Percentiles rank a stretch among this genome's conserved stretches.
Evolutionary conservation across 2,797 vertebrate genomes (phyloP).

Genomic region (Onychomys arenicola): DNA sequence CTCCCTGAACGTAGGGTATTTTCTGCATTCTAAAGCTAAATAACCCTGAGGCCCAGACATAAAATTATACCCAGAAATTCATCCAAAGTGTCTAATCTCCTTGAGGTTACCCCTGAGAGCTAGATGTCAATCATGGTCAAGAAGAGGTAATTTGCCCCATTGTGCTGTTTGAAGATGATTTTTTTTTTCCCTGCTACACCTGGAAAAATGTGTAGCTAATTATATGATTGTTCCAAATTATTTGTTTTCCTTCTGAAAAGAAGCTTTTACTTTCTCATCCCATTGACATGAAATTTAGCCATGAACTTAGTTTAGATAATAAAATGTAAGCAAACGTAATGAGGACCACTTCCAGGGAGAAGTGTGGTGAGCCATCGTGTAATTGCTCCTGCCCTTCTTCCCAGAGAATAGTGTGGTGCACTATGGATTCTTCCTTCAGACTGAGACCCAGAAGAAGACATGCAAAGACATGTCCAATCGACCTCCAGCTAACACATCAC

Average conservation of each 20-base stretch:
- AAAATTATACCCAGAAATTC: slow-evolving; percentile 72
- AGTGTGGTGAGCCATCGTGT: not conserved
- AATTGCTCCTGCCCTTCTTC: not conserved
- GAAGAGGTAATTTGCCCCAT: slow-evolving; percentile 68
- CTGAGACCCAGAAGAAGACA: not conserved
- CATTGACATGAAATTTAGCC: slow-evolving; percentile 27
- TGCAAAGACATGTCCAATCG: not conserved
- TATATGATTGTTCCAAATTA: slow-evolving; percentile 64
- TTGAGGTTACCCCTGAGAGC: slow-evolving; percentile 45
- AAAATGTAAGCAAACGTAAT: not conserved
- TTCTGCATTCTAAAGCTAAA: slow-evolving; percentile 71
- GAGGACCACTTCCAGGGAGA: not conserved
- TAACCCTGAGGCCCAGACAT: slow-evolving; percentile 54
- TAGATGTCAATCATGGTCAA: slow-evolving; percentile 53
- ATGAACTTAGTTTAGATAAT: slow-evolving; percentile 47
- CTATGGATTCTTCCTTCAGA: not conserved
- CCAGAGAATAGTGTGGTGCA: not conserved
- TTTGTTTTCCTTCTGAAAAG: slow-evolving; percentile 62
- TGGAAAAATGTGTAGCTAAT: slow-evolving; percentile 74
- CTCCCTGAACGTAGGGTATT: slow-evolving; percentile 32
- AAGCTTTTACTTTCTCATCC: not conserved
- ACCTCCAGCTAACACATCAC: not conserved
- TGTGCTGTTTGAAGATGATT: slow-evolving; percentile 55
- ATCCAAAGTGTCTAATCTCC: slow-evolving; percentile 63
- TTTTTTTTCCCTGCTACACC: slow-evolving; percentile 67